A percentile compares a stretch with the other conserved stretches of the same genome.
phyloP scores from a whole-genome alignment of 2,797 vertebrate genomes.

The Tachyglossus aculeatus region DNA sequence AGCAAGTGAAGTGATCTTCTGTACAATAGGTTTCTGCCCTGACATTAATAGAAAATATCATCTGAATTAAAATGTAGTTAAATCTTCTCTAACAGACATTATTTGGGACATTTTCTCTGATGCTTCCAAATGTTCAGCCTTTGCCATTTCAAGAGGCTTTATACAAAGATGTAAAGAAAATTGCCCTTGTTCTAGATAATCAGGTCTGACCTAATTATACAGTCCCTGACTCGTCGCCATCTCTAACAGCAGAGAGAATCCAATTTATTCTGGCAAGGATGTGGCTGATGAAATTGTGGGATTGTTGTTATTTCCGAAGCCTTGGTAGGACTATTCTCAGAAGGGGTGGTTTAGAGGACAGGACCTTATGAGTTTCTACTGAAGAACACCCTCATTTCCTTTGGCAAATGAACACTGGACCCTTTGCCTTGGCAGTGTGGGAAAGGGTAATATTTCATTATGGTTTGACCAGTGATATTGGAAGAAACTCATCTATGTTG shows the following conservation, averaged over 20 bases:
- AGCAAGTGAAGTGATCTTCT: slow-evolving; percentile 27
- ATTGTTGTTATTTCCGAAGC: slow-evolving; percentile 1
- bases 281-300: slow-evolving; percentile 22
- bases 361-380: not conserved
- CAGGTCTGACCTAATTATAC: slow-evolving; percentile 30
- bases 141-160: slow-evolving; percentile 27
- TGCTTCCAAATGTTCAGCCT: not conserved
- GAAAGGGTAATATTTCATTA: too few relatives aligned
- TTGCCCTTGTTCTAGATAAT: slow-evolving; percentile 48
- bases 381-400: not conserved
- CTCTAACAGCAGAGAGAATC: slow-evolving; percentile 47
- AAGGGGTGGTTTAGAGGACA: not conserved
- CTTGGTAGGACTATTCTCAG: not conserved
- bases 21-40: slow-evolving; percentile 47
- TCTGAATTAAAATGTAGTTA: slow-evolving; percentile 55
- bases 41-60: slow-evolving; percentile 56
- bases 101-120: slow-evolving; percentile 23
- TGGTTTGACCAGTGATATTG: too few relatives aligned
- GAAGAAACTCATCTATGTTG: too few relatives aligned
- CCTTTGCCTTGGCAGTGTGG: not conserved
- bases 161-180: slow-evolving; percentile 37
- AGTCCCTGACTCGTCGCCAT: not conserved
- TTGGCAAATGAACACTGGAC: not conserved
- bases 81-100: slow-evolving; percentile 17
- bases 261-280: slow-evolving; percentile 41